phyloP scores from a whole-genome alignment of 1,140 invertebrate genomes.

The Musca vetustissima region DNA sequence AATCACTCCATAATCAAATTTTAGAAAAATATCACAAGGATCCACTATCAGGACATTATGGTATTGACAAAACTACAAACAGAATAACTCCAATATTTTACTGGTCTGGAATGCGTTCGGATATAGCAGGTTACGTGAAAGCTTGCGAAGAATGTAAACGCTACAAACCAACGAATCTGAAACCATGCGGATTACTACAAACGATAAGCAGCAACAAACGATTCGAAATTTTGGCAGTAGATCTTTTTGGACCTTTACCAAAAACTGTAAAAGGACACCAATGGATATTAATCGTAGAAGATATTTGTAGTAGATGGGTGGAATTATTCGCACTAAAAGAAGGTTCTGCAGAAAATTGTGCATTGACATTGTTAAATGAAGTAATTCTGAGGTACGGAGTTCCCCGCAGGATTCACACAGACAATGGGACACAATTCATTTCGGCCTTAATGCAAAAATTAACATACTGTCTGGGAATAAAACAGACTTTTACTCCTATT shows the following conservation, averaged over 20 bases:
- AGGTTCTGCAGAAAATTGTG: constrained; percentile 18
- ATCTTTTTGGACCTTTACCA: constrained; percentile 28
- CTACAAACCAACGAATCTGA: constrained; percentile 42
- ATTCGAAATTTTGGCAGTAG: constrained; percentile 34
- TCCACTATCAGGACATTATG: neutral
- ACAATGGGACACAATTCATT: constrained; percentile 29
- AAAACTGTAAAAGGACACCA: constrained; percentile 32
- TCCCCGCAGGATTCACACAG: constrained; percentile 18
- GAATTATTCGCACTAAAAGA: constrained; percentile 9
- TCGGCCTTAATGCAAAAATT: constrained; percentile 46
- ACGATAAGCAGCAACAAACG: constrained; percentile 26
- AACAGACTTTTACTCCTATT: constrained; percentile 45
- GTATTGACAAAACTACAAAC: neutral
- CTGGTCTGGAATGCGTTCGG: constrained; percentile 4
- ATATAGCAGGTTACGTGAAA: constrained; percentile 32
- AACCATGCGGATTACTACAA: constrained; percentile 37
- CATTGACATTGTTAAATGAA: constrained; percentile 8
- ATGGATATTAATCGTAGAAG: constrained; percentile 22
- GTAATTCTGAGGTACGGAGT: constrained; percentile 17
- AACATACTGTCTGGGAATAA: constrained; percentile 39
- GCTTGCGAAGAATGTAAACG: constrained; percentile 37
- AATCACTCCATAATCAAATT: neutral
- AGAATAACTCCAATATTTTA: neutral
- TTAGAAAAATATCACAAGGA: neutral
- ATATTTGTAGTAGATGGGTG: constrained; percentile 17